phyloP scores from a whole-genome alignment of 2,113 vertebrate genomes.

The Leucopternis melanops region DNA sequence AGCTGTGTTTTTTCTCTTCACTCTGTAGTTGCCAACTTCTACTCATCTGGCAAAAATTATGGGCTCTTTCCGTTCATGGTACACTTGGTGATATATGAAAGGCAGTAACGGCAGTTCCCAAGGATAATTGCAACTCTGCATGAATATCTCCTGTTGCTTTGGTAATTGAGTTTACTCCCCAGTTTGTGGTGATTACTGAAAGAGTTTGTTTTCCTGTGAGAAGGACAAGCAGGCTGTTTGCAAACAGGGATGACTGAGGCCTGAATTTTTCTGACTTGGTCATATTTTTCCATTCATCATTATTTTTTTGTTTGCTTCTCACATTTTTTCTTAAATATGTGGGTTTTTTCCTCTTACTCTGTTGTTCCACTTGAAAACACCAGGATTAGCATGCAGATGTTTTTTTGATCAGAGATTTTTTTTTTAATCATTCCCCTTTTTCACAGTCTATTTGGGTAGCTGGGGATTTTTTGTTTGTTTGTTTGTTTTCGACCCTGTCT shows the following conservation, averaged over 20 bases:
- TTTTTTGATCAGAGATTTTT: conserved; percentile 45
- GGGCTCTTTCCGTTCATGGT: not conserved
- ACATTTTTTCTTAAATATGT: conserved; percentile 24
- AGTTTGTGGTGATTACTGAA: not conserved
- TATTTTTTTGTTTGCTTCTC: conserved; percentile 52
- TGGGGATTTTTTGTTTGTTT: not conserved
- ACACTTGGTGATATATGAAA: not conserved
- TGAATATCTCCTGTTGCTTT: not conserved
- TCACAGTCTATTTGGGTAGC: conserved; percentile 33
- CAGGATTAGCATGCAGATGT: conserved; percentile 62
- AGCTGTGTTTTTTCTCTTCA: not conserved
- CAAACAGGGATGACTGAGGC: not conserved
- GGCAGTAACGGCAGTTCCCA: not conserved
- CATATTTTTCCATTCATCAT: conserved; percentile 18
- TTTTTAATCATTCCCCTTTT: conserved; percentile 32
- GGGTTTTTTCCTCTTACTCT: conserved; percentile 8
- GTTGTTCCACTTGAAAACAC: conserved; percentile 60
- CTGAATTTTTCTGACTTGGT: conserved; percentile 45
- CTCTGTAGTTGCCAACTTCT: not conserved
- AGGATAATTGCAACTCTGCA: not conserved
- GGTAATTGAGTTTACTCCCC: not conserved
- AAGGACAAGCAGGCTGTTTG: not conserved
- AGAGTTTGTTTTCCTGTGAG: not conserved
- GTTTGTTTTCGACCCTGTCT: conserved; percentile 6
- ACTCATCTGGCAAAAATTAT: not conserved